Base-by-base conservation (phyloP, 2,113 vertebrate species). In the Numenius arquata region DNA sequence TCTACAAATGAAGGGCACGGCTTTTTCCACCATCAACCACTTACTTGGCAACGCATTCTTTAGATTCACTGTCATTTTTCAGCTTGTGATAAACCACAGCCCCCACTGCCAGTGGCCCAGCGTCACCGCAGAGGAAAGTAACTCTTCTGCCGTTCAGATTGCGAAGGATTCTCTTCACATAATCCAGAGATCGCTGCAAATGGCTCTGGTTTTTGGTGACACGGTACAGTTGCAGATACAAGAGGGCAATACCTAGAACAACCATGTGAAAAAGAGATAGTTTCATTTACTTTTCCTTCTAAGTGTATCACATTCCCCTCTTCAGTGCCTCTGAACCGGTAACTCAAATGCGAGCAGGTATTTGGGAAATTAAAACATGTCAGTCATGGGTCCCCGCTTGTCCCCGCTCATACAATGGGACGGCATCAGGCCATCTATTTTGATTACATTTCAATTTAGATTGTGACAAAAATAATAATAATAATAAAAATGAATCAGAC, bases 51-150 rank as follows among this genome's bases (percentile, higher is more conserved):
- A 99, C 80, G 74, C 99, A 99, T 43, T 99, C 99, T 86, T 98
- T 98, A 88, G 98, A 98, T 89, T 99, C 99, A 11, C 84, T 93
- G 15, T 98, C 89, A 14, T 98, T 99, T 25, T 97, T 98, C 89
- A 99, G 98, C 61, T 98, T 99, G 91, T 99, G 99, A 95, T 99
- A 98, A 23, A 99, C 98, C 66, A 99, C 99, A 1, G 99, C 99
- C 1, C 98, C 99, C 26, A 99, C 99, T 2, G 99, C 99, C 23
- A 99, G 97, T 0, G 99, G 99, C 34, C 99, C 99, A 0, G 99
- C 99, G 16, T 99, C 99, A 6, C 99, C 99, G 34, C 99, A 99
- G 43, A 99, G 98, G 95, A 99, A 99, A 2, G 99, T 99, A 55
- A 99, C 98, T 91, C 98, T 98, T 41, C 99, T 98, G 21, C 99